Evolutionary conservation across 2,888 invertebrate genomes (phyloP).

Genomic region (Papilio demoleus): DNA sequence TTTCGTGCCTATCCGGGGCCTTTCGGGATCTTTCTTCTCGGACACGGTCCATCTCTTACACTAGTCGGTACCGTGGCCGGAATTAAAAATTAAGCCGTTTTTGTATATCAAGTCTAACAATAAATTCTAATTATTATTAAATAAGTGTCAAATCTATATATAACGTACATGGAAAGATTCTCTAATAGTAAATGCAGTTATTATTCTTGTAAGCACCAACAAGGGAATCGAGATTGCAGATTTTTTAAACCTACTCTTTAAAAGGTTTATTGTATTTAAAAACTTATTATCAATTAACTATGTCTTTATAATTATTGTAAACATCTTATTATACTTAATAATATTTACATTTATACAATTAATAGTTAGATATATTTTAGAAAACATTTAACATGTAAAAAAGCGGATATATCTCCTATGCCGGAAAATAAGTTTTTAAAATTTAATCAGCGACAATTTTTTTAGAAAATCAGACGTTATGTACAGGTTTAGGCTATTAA

Average conservation of each 20-base stretch:
- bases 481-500: constrained; percentile 19
- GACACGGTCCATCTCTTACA: too few relatives aligned
- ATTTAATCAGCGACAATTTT: background rate
- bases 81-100: too few relatives aligned
- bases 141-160: constrained; percentile 50
- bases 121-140: constrained; percentile 38
- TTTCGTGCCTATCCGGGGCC: too few relatives aligned
- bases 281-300: constrained; percentile 23
- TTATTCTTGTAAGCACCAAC: constrained; percentile 71
- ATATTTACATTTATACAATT: background rate
- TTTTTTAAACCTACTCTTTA: constrained; percentile 27
- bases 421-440: constrained; percentile 1
- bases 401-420: constrained; percentile 26
- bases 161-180: constrained; percentile 45
- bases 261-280: constrained; percentile 20
- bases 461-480: constrained; percentile 26
- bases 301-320: background rate
- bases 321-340: background rate
- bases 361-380: constrained; percentile 29
- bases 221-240: constrained; percentile 54
- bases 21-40: too few relatives aligned
- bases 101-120: too few relatives aligned
- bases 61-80: too few relatives aligned
- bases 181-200: constrained; percentile 53
- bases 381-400: constrained; percentile 36